phyloP scores from a whole-genome alignment of 2,888 invertebrate species.

The Aspidiotus destructor region DNA sequence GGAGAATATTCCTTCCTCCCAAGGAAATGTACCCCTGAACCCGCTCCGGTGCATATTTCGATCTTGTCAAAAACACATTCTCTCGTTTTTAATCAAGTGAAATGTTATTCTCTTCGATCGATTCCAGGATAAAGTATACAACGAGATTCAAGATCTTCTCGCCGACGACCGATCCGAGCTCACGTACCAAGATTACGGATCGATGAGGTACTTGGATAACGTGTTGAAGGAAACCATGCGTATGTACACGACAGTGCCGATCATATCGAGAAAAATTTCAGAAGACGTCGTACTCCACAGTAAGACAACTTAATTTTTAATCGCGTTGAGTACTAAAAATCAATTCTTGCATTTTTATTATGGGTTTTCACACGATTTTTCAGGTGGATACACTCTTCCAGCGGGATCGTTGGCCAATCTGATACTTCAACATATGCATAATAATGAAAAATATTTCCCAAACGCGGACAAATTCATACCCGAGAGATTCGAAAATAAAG shows the following conservation, averaged over 20 bases:
- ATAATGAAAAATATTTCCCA: conserved; percentile 15
- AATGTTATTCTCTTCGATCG: not conserved
- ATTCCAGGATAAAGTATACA: conserved; percentile 5
- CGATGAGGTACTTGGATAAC: conserved; percentile 31
- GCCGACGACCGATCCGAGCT: conserved; percentile 17
- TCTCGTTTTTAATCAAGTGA: too few relatives aligned
- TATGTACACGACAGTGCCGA: conserved; percentile 29
- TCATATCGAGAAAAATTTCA: conserved; percentile 30
- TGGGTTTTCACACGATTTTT: not conserved
- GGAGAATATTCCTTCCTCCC: too few relatives aligned
- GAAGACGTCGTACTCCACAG: conserved; percentile 16
- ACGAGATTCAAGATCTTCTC: conserved; percentile 28
- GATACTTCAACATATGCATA: conserved; percentile 17
- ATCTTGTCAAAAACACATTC: too few relatives aligned
- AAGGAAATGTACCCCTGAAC: not conserved
- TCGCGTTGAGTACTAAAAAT: not conserved
- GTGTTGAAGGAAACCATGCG: conserved; percentile 34
- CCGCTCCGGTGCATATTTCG: not conserved
- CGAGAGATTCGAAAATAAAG: conserved; percentile 30
- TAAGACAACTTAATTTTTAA: not conserved
- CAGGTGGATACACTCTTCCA: conserved; percentile 22
- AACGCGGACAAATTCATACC: conserved; percentile 30
- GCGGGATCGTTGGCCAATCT: conserved; percentile 16
- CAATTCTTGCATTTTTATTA: not conserved
- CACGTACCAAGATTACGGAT: conserved; percentile 30